phyloP scores from a whole-genome alignment of 2,797 vertebrate genomes.

The Thripadectes ignobilis region DNA sequence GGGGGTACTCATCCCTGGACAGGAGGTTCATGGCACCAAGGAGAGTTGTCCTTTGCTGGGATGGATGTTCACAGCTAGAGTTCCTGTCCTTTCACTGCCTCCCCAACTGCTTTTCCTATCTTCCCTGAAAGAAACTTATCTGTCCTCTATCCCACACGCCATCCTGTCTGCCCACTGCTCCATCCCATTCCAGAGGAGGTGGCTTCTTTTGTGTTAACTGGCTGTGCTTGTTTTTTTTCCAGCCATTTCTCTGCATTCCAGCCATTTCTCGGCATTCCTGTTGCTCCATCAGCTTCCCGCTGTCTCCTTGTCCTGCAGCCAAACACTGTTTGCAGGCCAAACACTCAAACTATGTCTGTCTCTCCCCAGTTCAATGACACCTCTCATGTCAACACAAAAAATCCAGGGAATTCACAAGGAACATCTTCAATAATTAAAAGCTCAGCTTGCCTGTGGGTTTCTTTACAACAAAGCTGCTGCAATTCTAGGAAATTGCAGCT shows the following conservation, averaged over 20 bases:
- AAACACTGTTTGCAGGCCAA: background rate
- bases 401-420: background rate
- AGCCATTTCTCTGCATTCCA: background rate
- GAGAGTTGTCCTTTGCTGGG: background rate
- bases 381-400: background rate
- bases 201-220: background rate
- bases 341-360: background rate
- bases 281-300: background rate
- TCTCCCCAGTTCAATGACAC: background rate
- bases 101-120: background rate
- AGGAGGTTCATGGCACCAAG: background rate
- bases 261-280: background rate
- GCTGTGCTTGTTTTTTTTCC: background rate
- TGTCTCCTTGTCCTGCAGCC: background rate
- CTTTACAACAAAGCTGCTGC: background rate
- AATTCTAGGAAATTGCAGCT: background rate
- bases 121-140: background rate
- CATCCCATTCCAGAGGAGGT: background rate
- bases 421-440: slow-evolving; percentile 27
- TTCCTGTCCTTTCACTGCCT: background rate
- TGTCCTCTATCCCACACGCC: background rate
- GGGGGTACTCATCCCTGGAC: background rate
- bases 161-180: background rate
- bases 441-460: background rate
- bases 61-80: background rate